Evolutionary conservation across 2,113 vertebrate species (phyloP), one percentile per base, ranked within the genome.

Genomic region (Scomber japonicus): DNA sequence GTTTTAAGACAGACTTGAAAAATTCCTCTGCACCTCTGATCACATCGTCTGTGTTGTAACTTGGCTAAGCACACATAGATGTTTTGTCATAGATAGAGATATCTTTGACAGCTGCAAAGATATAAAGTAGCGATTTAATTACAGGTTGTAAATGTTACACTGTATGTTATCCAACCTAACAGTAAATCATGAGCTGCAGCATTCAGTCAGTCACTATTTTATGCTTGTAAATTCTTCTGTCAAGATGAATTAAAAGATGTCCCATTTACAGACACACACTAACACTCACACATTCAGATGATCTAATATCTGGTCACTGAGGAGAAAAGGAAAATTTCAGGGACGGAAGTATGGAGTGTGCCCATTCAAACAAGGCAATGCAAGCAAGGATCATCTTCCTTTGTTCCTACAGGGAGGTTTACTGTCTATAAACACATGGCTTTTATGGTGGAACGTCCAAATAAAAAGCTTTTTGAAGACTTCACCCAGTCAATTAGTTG

Each of bases 391-490:
- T 91, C 78, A 81, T 90, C 75, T 71, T 59, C 86, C 75, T 92
- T 92, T 92, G 83, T 92, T 90, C 90, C 79, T 75, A 57, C 3
- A 50, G 60, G 73, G 84, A 87, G 65, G 71, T 91, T 92, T 81
- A 88, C 84, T 88, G 85, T 91, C 89, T 83, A 81, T 90, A 94
- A 94, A 95, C 82, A 88, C 77, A 89, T 15, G 10, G 72, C 84
- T 91, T 94, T 93, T 93, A 93, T 54, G 80, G 86, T 64, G 76
- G 86, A 88, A 87, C 59, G 71, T 93, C 83, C 83, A 86, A 91
- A 91, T 91, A 93, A 94, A 93, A 94, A 91, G 84, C 89, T 90
- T 94, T 93, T 90, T 93, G 92, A 93, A 94, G 90, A 93, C 83
- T 84, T 88, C 87, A 61, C 74, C 81, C 65, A 53, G 83, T 92